Base-by-base conservation (phyloP, 2,797 vertebrate genomes). In the Bufotes viridis region DNA sequence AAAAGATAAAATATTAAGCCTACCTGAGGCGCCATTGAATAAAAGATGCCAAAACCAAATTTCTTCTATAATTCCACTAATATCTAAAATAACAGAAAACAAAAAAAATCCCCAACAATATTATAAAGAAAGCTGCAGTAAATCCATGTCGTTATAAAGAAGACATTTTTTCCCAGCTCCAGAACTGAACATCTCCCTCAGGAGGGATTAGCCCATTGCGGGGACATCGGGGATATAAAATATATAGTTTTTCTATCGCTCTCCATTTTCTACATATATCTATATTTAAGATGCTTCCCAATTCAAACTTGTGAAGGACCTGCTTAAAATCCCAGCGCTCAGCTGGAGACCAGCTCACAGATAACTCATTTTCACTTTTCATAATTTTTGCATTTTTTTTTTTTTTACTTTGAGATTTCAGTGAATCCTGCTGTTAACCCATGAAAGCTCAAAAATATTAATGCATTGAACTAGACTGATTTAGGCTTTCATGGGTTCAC, bases 351-450 rank as follows among this genome's bases (percentile, higher is more conserved):
- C 84, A 24, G 58, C 69, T 69, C 58, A 49, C 22, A 89, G 60
- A 89, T 82, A 82, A 86, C 79, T 82, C 70, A 42, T 86, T 89
- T 70, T 88, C 78, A 80, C 29, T 75, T 81, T 79, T 78, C 72
- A 78, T 57, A 42, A 84, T 55, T 75, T 79, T 49, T 79, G 29
- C 29, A 49, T 83, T 60, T 79, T 84, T 79, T 76, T 22, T 57
- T 26, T 69, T 29, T 51, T 29, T 86, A 61, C 15, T 57, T 78
- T 63, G 17, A 26, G 0, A 22, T 76, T 65, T 88, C 18, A 15
- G 61, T 61, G 13, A 49, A 81, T 86, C 63, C 42, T 80, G 17
- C 29, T n/a, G 55, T 76, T 86, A 86, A 86, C 85, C 76, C 85
- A 14, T 70, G 0, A 86, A 51, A 86, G 75, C 14, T 18, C 74